Percentiles rank a stretch among this genome's conserved stretches.
phyloP scores from a whole-genome alignment of 2,797 vertebrate species.

The Scomberomorus guttatus region DNA sequence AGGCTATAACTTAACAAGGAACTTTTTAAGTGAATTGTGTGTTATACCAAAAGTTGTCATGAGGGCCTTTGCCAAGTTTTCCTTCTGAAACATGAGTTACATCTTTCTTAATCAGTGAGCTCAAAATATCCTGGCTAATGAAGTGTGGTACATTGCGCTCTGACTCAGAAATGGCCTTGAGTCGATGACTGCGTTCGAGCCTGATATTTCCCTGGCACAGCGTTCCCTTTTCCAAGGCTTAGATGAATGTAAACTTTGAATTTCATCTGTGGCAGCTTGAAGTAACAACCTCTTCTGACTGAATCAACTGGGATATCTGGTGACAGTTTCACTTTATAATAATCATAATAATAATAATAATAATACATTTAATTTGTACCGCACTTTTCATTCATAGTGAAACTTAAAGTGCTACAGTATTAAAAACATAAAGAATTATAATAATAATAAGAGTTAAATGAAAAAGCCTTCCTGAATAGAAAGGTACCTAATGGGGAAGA shows the following conservation, averaged over 20 bases:
- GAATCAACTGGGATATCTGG: slow-evolving; percentile 54
- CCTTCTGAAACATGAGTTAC: slow-evolving; percentile 56
- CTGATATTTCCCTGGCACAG: slow-evolving; percentile 61
- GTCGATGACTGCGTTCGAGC: slow-evolving; percentile 66
- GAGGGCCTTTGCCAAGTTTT: slow-evolving; percentile 60
- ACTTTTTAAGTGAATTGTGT: slow-evolving; percentile 42
- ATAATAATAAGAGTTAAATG: too few species aligned
- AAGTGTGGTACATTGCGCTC: slow-evolving; percentile 65
- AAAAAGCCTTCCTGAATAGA: too few species aligned
- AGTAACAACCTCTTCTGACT: slow-evolving; percentile 60
- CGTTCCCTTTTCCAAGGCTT: slow-evolving; percentile 8
- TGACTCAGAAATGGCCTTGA: slow-evolving; percentile 68
- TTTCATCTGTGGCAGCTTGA: slow-evolving; percentile 39
- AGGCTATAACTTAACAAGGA: slow-evolving; percentile 56
- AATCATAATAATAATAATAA: too few species aligned
- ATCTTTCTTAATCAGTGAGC: slow-evolving; percentile 72
- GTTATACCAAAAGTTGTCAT: slow-evolving; percentile 54
- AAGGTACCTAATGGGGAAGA: slow-evolving; percentile 56
- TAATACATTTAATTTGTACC: too few species aligned
- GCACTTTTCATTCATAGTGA: too few species aligned
- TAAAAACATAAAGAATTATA: too few species aligned
- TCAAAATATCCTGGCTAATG: slow-evolving; percentile 74
- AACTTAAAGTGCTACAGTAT: too few species aligned
- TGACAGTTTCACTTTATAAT: slow-evolving; percentile 56
- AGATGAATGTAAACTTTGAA: slow-evolving; percentile 62